phyloP scores from a whole-genome alignment of 2,797 vertebrate species.

The Kryptolebias ocellatus region DNA sequence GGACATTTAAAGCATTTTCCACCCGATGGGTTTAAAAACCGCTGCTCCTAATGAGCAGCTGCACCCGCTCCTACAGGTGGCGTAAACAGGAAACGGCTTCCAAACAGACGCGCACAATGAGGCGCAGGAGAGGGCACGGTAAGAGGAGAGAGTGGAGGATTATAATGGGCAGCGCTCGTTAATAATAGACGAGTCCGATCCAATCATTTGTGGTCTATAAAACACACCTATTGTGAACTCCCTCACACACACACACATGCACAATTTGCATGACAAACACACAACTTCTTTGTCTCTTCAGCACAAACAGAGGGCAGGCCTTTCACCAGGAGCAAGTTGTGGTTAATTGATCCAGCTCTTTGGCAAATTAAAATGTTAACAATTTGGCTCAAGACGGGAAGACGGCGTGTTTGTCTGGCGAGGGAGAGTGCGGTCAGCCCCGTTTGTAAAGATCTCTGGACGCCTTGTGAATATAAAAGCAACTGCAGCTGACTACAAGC shows the following conservation, averaged over 20 bases:
- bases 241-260: neutral
- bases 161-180: conserved; percentile 48
- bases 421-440: neutral
- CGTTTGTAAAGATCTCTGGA: neutral
- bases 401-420: neutral
- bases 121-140: neutral
- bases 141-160: conserved; percentile 11
- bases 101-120: neutral
- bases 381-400: conserved; percentile 11
- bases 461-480: neutral
- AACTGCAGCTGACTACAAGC: neutral
- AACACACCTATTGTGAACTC: conserved; percentile 12
- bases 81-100: neutral
- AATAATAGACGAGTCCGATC: conserved; percentile 47
- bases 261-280: neutral
- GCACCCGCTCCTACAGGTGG: neutral
- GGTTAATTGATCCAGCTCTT: conserved; percentile 25
- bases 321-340: conserved; percentile 4
- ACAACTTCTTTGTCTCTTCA: neutral
- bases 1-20: neutral
- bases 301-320: neutral
- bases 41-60: neutral
- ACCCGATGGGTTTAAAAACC: neutral
- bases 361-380: conserved; percentile 40
- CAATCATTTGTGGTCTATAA: conserved; percentile 41